A percentile compares a stretch with the other conserved stretches of the same genome.
Conservation (phyloP, 2,113 vertebrate species). For the Petromus typicus region DNA sequence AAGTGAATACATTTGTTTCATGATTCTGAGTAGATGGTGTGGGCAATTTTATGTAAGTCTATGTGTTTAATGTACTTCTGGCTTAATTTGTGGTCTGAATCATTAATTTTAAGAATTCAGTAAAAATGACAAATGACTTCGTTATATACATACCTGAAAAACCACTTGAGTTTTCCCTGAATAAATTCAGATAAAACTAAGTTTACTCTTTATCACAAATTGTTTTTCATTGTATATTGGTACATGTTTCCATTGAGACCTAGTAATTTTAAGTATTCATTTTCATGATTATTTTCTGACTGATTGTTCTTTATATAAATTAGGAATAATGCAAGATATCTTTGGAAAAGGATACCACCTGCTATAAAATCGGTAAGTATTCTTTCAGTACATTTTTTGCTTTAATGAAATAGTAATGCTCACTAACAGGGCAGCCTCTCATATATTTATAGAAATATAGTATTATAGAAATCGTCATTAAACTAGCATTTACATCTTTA, state of each 20-base stretch:
- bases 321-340: constrained; percentile 98
- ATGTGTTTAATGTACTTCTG: not conserved
- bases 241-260: not conserved
- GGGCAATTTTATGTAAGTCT: not conserved
- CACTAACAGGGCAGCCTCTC: not conserved
- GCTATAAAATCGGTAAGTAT: constrained; percentile 95
- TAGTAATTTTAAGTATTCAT: not conserved
- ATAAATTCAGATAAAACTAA: not conserved
- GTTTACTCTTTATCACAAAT: not conserved
- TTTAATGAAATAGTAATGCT: not conserved
- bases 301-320: constrained; percentile 26
- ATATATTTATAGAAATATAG: not conserved
- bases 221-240: not conserved
- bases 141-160: constrained; percentile 31
- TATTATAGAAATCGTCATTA: not conserved
- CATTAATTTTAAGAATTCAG: not conserved
- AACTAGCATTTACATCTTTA: not conserved
- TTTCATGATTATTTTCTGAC: constrained; percentile 31
- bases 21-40: not conserved
- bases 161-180: not conserved
- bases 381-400: not conserved
- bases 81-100: not conserved
- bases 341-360: constrained; percentile 97
- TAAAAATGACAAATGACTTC: not conserved
- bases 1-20: not conserved